Conservation (phyloP, 30 jellyfish, hydroid and myxozoan species). For the Aurelia coerulea region DNA sequence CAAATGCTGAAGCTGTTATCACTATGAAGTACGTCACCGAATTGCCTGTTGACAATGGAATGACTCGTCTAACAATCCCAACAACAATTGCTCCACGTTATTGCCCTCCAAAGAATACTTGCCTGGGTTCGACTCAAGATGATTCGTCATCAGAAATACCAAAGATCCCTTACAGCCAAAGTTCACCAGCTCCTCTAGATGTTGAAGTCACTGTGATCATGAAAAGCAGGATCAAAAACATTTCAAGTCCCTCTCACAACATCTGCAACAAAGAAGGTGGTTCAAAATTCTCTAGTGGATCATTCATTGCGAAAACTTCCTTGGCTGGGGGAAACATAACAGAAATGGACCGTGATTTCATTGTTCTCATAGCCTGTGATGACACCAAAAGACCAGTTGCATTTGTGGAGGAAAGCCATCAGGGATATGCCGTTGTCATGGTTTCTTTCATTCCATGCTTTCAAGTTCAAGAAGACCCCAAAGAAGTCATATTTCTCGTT, state of each 20-base stretch:
- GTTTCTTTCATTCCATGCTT: background rate
- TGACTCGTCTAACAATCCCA: conserved; percentile 5
- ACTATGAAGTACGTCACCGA: background rate
- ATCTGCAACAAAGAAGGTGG: background rate
- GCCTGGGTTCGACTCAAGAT: background rate
- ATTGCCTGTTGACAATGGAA: background rate
- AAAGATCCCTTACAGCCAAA: background rate
- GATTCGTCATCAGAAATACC: background rate
- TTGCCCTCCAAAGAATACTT: background rate
- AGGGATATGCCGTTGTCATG: conserved; percentile 24
- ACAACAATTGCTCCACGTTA: conserved; percentile 21
- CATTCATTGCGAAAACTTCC: background rate
- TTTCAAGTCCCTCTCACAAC: background rate
- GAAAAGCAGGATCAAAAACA: background rate
- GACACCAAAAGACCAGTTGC: conserved; percentile 5
- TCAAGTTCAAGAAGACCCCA: conserved; percentile 1
- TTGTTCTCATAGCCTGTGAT: background rate
- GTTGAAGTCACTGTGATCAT: background rate
- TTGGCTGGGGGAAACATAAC: background rate
- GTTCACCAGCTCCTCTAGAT: background rate
- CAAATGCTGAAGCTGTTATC: background rate
- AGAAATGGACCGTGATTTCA: conserved; percentile 8
- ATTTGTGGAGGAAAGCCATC: conserved; percentile 6
- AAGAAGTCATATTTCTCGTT: conserved; percentile 9
- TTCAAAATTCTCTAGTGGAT: background rate